Percentiles rank a stretch among this genome's conserved stretches.
Evolutionary conservation across 2,888 invertebrate genomes (phyloP).

Genomic region (Chrysomela aeneicollis): DNA sequence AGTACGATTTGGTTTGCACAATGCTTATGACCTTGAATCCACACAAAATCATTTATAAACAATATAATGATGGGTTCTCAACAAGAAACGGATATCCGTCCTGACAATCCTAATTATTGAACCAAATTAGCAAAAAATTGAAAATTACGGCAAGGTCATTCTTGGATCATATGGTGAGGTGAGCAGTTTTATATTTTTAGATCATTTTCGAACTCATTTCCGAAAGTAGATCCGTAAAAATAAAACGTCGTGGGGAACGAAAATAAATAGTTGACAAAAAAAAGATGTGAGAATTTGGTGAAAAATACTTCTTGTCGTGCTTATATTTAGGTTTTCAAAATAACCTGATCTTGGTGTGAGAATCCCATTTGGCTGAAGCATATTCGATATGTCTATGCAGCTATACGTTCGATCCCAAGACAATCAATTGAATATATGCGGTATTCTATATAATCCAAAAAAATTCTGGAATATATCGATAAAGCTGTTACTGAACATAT

Average conservation of each 20-base stretch:
- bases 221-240: neutral
- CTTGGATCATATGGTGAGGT: too few species aligned
- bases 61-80: too few species aligned
- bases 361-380: neutral
- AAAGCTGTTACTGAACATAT: too few species aligned
- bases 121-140: neutral
- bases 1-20: too few species aligned
- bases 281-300: neutral
- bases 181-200: too few species aligned
- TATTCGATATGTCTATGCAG: neutral
- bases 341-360: neutral
- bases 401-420: too few species aligned
- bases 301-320: neutral
- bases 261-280: neutral
- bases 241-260: neutral
- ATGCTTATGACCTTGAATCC: too few species aligned
- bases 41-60: too few species aligned
- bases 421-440: too few species aligned
- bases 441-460: too few species aligned
- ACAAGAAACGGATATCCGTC: too few species aligned
- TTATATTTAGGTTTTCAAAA: conserved; percentile 2
- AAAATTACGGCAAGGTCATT: neutral
- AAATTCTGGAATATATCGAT: too few species aligned
- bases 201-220: neutral
- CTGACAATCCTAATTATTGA: neutral